phyloP scores from a whole-genome alignment of 2,888 invertebrate genomes.

The Polydrusus pterygomalis region DNA sequence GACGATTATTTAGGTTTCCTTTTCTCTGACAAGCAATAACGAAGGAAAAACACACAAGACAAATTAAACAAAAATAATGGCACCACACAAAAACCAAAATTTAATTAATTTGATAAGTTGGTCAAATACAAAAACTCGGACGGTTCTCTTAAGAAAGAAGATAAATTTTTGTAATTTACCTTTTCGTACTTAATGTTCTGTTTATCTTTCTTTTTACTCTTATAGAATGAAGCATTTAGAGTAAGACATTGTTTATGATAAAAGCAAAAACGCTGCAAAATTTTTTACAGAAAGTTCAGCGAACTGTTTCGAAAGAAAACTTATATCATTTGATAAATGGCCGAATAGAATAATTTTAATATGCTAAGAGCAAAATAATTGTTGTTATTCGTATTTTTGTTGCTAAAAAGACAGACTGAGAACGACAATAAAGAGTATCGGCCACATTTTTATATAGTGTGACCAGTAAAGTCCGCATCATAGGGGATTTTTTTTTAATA shows the following conservation, averaged over 20 bases:
- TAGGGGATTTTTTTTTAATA: too few relatives aligned
- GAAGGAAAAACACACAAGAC: constrained; percentile 22
- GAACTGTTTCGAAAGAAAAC: too few relatives aligned
- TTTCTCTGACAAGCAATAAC: constrained; percentile 20
- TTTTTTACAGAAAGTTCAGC: background rate
- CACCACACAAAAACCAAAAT: constrained; percentile 24
- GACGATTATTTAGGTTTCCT: constrained; percentile 16
- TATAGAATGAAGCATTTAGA: constrained; percentile 5
- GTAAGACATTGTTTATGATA: constrained; percentile 2
- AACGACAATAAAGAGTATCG: too few relatives aligned
- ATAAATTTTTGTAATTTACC: constrained; percentile 42
- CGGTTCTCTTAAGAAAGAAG: constrained; percentile 10
- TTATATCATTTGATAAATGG: too few relatives aligned
- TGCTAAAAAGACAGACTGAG: too few relatives aligned
- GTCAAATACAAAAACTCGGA: constrained; percentile 27
- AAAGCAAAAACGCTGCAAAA: background rate
- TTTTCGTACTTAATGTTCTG: constrained; percentile 28
- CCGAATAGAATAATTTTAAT: too few relatives aligned
- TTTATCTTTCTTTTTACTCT: constrained; percentile 15
- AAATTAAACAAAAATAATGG: constrained; percentile 27
- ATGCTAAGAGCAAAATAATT: background rate
- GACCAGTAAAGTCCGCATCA: too few relatives aligned
- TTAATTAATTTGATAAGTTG: constrained; percentile 37
- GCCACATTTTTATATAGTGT: too few relatives aligned
- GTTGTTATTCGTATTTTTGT: background rate